Evolutionary conservation across 1,140 invertebrate species (phyloP).

Genomic region (Ips nitidus): DNA sequence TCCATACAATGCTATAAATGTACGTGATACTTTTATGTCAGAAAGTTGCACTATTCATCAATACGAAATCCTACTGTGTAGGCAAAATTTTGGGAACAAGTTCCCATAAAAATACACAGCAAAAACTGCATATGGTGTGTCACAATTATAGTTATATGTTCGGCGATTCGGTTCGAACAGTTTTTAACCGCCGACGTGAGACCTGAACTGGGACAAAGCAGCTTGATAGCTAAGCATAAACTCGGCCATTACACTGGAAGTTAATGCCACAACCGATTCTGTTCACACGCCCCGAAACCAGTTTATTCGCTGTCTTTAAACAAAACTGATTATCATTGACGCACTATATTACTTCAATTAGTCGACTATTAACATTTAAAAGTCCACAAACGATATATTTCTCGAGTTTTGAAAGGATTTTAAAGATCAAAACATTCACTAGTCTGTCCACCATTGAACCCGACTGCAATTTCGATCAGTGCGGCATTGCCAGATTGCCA

Average conservation of each 20-base stretch:
- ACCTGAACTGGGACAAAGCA: conserved; percentile 25
- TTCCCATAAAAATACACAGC: conserved; percentile 6
- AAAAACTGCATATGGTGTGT: not conserved
- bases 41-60: conserved; percentile 14
- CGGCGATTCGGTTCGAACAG: conserved; percentile 10
- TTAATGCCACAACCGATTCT: conserved; percentile 37
- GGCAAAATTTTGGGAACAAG: not conserved
- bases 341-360: conserved; percentile 10
- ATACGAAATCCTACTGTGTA: not conserved
- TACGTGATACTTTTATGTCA: conserved; percentile 19
- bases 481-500: conserved; percentile 17
- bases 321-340: conserved; percentile 1
- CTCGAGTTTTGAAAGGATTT: conserved; percentile 28
- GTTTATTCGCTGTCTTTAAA: not conserved
- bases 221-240: conserved; percentile 10
- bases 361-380: not conserved
- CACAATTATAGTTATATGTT: conserved; percentile 16
- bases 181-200: conserved; percentile 22
- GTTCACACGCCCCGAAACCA: conserved; percentile 42
- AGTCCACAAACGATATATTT: conserved; percentile 6
- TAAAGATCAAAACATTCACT: conserved; percentile 44
- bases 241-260: conserved; percentile 26
- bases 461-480: conserved; percentile 37
- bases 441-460: conserved; percentile 41
- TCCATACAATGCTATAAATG: conserved; percentile 1